A percentile compares a stretch with the other conserved stretches of the same genome.
These are phyloP conservation scores for Leptodirus hochenwartii DNA, from an alignment of 2,888 invertebrate species.

Conservation along the genomic window DNA sequence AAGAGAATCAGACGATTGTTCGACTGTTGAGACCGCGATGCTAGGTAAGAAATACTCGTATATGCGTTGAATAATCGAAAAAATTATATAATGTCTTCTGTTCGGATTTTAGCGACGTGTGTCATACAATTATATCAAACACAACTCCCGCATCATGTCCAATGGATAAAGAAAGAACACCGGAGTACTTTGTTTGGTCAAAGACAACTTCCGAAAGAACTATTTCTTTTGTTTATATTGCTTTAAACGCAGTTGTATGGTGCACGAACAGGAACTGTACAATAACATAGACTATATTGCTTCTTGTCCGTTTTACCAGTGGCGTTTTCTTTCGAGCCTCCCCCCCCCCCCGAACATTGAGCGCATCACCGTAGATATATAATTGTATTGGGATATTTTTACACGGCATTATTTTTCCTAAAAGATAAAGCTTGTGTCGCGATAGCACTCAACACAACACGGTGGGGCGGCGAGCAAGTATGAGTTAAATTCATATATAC, in stretches of 20 bases:
- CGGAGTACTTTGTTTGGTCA: conserved; percentile 79
- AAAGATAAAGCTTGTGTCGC: too few species aligned
- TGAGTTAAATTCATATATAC: too few species aligned
- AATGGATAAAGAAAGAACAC: conserved; percentile 77
- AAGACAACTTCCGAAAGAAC: conserved; percentile 73
- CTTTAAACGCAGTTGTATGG: conserved; percentile 49
- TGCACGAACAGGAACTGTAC: conserved; percentile 95
- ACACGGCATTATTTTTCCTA: too few species aligned
- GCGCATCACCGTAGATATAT: too few species aligned
- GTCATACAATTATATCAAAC: conserved; percentile 78
- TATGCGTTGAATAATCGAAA: too few species aligned
- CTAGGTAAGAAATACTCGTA: conserved; percentile 42
- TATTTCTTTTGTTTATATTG: conserved; percentile 86
- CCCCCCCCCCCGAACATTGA: too few species aligned
- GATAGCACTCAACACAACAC: too few species aligned
- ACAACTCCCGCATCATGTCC: conserved; percentile 59
- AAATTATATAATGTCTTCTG: too few species aligned
- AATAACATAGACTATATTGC: conserved; percentile 72
- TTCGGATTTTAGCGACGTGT: conserved; percentile 63
- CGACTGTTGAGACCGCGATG: conserved; percentile 67
- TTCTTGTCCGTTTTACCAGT: conserved; percentile 55
- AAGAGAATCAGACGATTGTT: conserved; percentile 76
- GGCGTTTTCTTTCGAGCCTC: too few species aligned
- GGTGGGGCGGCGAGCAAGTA: too few species aligned
- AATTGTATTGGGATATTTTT: too few species aligned